Evolutionary conservation across 2,888 invertebrate species (phyloP).

Genomic region (Agrenia bidenticulata): DNA sequence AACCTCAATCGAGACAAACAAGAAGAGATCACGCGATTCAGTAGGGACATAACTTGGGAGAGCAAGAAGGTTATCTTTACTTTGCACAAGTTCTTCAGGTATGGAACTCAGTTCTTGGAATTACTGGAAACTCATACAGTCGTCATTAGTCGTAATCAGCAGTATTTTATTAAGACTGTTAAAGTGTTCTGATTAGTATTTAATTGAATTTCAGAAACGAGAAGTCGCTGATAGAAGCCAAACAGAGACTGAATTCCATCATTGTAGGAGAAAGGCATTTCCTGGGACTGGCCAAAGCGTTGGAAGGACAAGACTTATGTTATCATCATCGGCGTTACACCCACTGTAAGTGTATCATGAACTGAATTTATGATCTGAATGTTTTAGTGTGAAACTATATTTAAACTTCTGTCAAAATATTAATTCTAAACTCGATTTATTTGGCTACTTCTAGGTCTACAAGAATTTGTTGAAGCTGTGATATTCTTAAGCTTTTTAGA

Average conservation of each 20-base stretch:
- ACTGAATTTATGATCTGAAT: slow-evolving; percentile 7
- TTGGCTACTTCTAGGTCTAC: slow-evolving; percentile 58
- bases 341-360: slow-evolving; percentile 58
- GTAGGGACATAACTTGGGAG: slow-evolving; percentile 83
- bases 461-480: slow-evolving; percentile 85
- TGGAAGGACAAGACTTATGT: slow-evolving; percentile 70
- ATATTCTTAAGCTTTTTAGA: slow-evolving; percentile 73
- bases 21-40: slow-evolving; percentile 77
- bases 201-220: neutral
- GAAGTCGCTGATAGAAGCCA: neutral
- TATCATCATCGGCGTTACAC: slow-evolving; percentile 69
- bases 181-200: too few species aligned
- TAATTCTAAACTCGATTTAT: too few species aligned
- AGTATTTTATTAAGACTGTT: too few species aligned
- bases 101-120: too few species aligned
- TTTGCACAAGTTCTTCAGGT: slow-evolving; percentile 72
- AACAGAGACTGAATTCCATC: neutral
- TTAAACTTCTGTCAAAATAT: too few species aligned
- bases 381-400: neutral
- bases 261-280: slow-evolving; percentile 62
- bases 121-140: too few species aligned
- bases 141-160: too few species aligned
- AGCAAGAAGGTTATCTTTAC: slow-evolving; percentile 86
- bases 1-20: slow-evolving; percentile 78
- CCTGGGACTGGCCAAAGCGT: slow-evolving; percentile 70